These are phyloP conservation scores for Tarsius wallacei DNA, from an alignment of 2,797 vertebrate species.

Conservation along the genomic window DNA sequence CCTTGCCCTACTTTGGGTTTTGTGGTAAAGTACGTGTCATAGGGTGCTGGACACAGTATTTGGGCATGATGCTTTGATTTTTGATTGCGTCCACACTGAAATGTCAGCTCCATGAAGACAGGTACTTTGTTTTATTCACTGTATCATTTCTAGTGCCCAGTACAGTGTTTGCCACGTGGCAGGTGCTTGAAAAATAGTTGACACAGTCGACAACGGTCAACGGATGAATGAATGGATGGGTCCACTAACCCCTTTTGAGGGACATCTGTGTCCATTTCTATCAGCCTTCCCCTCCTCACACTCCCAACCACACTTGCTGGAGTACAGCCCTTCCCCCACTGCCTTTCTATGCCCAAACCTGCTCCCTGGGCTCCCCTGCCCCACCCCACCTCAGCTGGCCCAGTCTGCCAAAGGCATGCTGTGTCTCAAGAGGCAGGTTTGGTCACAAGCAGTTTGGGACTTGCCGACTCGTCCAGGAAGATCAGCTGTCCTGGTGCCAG, in stretches of 20 bases:
- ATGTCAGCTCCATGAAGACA: not conserved
- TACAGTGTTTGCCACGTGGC: not conserved
- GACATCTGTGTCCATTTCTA: not conserved
- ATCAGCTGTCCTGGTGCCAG: constrained; percentile 65
- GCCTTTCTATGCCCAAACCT: not conserved
- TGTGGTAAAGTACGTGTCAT: not conserved
- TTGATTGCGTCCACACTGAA: not conserved
- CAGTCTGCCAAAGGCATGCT: not conserved
- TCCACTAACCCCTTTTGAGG: not conserved
- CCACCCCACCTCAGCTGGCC: not conserved
- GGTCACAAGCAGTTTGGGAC: constrained; percentile 45
- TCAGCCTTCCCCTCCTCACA: not conserved
- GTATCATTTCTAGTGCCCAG: not conserved
- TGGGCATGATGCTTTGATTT: not conserved
- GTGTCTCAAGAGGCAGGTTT: not conserved
- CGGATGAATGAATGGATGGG: not conserved
- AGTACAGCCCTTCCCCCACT: not conserved
- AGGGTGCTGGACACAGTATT: fast-evolving
- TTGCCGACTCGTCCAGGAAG: constrained; percentile 70
- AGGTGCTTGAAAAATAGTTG: not conserved
- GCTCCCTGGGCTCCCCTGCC: not conserved
- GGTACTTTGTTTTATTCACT: not conserved
- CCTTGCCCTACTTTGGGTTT: not conserved
- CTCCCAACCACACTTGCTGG: not conserved
- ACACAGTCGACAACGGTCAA: too few relatives aligned